These are phyloP conservation scores for Mesaphorura yosii DNA, from an alignment of 1,140 invertebrate species.

Conservation along the genomic window DNA sequence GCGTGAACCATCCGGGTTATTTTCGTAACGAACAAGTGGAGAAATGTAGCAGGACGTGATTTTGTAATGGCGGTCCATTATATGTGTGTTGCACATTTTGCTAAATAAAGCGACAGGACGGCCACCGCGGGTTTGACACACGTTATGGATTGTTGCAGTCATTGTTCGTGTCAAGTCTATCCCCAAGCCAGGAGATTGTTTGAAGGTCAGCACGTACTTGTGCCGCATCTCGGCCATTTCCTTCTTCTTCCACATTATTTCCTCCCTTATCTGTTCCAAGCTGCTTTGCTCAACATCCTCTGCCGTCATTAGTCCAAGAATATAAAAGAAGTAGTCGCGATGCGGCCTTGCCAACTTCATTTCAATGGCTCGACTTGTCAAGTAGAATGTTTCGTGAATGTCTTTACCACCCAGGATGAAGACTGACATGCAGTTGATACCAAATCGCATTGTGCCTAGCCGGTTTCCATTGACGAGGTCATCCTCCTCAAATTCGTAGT, in stretches of 20 bases:
- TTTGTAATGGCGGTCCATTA: not conserved
- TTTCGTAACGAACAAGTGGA: constrained; percentile 1
- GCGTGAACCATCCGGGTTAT: constrained; percentile 3
- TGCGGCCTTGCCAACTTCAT: not conserved
- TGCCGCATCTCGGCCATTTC: not conserved
- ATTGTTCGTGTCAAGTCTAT: too few species aligned
- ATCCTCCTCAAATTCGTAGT: not conserved
- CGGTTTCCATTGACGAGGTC: not conserved
- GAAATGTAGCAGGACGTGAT: not conserved
- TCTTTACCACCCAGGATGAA: not conserved
- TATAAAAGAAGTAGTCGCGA: not conserved
- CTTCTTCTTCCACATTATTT: too few species aligned
- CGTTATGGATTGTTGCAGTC: not conserved
- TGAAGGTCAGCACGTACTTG: too few species aligned
- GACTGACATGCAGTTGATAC: not conserved
- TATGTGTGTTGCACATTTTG: not conserved
- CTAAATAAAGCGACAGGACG: not conserved
- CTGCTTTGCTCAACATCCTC: not conserved
- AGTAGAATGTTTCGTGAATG: not conserved
- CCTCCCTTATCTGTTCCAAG: not conserved
- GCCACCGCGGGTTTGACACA: not conserved
- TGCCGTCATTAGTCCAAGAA: not conserved
- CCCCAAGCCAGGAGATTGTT: too few species aligned
- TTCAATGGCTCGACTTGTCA: not conserved
- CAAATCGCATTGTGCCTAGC: not conserved